Percentiles rank a stretch among this genome's conserved stretches.
Conservation (phyloP, 2,797 vertebrate species). For the Syndactyla subalaris region DNA sequence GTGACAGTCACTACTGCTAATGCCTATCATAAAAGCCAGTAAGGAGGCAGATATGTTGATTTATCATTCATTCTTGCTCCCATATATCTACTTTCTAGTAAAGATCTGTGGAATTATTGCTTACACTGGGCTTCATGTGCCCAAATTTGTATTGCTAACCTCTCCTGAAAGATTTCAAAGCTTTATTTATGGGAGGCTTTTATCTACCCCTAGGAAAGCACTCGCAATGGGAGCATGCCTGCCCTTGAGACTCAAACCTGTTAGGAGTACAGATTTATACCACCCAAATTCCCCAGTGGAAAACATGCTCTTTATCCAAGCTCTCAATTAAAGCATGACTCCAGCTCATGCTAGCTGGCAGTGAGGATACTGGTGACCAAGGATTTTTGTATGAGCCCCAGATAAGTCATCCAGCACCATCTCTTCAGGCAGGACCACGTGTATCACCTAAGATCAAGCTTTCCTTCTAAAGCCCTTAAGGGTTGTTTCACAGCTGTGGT, state of each 20-base stretch:
- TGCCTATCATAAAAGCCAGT: constrained; percentile 70
- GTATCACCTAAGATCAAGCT: not conserved
- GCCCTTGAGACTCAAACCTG: not conserved
- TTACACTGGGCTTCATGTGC: constrained; percentile 42
- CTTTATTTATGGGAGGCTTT: constrained; percentile 45
- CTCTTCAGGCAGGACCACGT: not conserved
- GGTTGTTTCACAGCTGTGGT: not conserved
- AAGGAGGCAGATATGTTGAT: constrained; percentile 67
- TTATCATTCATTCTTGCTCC: constrained; percentile 58
- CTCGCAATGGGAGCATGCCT: not conserved
- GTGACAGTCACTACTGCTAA: constrained; percentile 70
- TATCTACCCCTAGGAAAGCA: not conserved
- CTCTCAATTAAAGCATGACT: not conserved
- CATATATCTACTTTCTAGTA: constrained; percentile 67
- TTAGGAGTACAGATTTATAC: constrained; percentile 42
- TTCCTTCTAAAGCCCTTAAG: not conserved
- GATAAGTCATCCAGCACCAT: not conserved
- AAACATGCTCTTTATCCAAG: constrained; percentile 38
- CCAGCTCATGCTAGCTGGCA: not conserved
- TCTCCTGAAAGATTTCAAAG: constrained; percentile 58
- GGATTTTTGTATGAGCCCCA: not conserved
- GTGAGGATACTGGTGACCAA: not conserved
- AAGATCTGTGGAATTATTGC: constrained; percentile 70
- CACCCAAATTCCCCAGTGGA: constrained; percentile 3
- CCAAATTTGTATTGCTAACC: constrained; percentile 62